Conservation (phyloP, 2,888 invertebrate genomes). For the Merodon equestris region DNA sequence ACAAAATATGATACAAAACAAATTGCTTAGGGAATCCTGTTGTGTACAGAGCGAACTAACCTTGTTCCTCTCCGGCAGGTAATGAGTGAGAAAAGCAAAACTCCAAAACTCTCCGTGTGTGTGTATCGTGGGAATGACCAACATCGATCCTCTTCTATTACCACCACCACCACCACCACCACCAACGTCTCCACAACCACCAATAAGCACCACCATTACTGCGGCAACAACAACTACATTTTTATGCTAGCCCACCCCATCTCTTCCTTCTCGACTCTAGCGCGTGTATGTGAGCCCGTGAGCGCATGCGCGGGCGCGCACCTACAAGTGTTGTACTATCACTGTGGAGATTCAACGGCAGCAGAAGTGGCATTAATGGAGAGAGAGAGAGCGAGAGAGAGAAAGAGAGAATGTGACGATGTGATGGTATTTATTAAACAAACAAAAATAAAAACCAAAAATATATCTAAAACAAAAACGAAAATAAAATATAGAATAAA, state of each 20-base stretch:
- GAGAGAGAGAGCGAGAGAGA: conserved; percentile 53
- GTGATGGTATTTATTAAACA: conserved; percentile 73
- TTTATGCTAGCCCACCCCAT: too few relatives aligned
- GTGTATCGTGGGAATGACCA: background rate
- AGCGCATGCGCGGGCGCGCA: too few relatives aligned
- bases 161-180: conserved; percentile 44
- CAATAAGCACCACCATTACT: conserved; percentile 57
- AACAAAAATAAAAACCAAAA: conserved; percentile 61
- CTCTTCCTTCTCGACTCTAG: background rate
- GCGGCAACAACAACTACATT: conserved; percentile 45
- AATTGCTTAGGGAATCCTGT: conserved; percentile 77
- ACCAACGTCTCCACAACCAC: conserved; percentile 36
- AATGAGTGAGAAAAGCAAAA: conserved; percentile 75
- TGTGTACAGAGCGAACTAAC: conserved; percentile 80
- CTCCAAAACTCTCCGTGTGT: conserved; percentile 73
- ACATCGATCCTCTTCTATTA: too few relatives aligned
- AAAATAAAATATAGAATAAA: conserved; percentile 35
- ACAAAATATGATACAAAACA: conserved; percentile 64
- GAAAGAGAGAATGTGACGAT: conserved; percentile 54
- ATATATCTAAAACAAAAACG: conserved; percentile 32
- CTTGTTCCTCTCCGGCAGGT: conserved; percentile 80
- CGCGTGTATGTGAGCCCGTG: too few relatives aligned
- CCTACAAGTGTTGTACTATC: too few relatives aligned
- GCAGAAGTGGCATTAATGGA: conserved; percentile 33
- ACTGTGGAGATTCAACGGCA: conserved; percentile 29